Conservation (phyloP, 2,888 invertebrate genomes). For the Oxytorus armatus region DNA sequence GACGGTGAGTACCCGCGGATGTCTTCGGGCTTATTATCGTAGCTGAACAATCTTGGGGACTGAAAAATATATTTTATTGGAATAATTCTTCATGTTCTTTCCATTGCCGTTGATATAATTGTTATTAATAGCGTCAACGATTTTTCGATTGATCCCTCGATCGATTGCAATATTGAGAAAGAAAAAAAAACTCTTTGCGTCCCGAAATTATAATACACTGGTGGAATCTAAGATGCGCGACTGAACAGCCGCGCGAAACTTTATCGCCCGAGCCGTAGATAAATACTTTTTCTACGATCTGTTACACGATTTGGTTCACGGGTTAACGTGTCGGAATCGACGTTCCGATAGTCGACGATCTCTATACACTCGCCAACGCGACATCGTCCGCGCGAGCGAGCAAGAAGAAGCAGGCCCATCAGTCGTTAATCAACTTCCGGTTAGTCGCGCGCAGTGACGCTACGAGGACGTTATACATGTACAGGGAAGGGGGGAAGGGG, state of each 20-base stretch:
- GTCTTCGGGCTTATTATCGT: constrained; percentile 2
- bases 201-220: too few relatives aligned
- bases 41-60: neutral
- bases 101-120: too few relatives aligned
- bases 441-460: constrained; percentile 64
- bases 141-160: too few relatives aligned
- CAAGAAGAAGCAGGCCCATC: constrained; percentile 57
- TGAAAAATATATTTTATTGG: neutral
- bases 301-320: constrained; percentile 17
- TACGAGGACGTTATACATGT: constrained; percentile 35
- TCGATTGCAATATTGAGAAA: too few relatives aligned
- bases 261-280: constrained; percentile 8
- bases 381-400: constrained; percentile 20
- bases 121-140: too few relatives aligned
- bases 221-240: too few relatives aligned
- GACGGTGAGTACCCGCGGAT: neutral
- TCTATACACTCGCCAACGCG: constrained; percentile 19
- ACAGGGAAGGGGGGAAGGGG: too few relatives aligned
- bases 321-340: constrained; percentile 53
- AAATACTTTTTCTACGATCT: constrained; percentile 34
- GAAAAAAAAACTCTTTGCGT: too few relatives aligned
- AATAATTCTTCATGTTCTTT: too few relatives aligned
- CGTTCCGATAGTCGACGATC: constrained; percentile 61
- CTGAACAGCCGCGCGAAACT: neutral
- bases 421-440: constrained; percentile 71